Percentiles rank a stretch among this genome's conserved stretches.
Conservation (phyloP, 2,797 vertebrate genomes). For the Chloroceryle inda region DNA sequence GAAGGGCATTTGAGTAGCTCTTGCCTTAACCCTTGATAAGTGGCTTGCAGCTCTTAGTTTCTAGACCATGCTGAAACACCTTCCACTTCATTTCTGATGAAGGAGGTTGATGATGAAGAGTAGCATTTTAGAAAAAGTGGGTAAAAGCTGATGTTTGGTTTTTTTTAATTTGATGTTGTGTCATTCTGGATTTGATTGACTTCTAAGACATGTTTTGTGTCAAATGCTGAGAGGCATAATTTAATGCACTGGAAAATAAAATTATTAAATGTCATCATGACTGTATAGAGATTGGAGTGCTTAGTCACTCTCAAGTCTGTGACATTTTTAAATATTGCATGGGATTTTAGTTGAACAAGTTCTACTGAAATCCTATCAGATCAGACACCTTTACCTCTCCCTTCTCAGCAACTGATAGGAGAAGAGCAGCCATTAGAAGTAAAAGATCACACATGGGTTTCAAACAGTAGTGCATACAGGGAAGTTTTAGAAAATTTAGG, state of each 20-base stretch:
- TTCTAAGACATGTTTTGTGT: not conserved
- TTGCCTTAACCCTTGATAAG: not conserved
- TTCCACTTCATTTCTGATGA: not conserved
- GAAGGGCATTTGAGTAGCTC: not conserved
- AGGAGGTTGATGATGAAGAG: not conserved
- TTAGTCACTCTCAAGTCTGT: not conserved
- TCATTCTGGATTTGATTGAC: not conserved
- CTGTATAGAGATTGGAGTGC: not conserved
- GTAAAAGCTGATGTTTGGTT: not conserved
- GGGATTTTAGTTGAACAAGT: not conserved
- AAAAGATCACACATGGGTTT: not conserved
- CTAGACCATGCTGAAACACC: not conserved
- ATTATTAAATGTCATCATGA: not conserved
- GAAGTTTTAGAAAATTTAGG: not conserved
- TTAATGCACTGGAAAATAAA: conserved; percentile 33
- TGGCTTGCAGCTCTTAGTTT: not conserved
- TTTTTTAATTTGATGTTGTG: not conserved
- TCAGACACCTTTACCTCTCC: not conserved
- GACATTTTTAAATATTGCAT: not conserved
- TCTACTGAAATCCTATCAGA: not conserved
- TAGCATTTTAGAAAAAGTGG: not conserved
- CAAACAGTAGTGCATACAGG: not conserved
- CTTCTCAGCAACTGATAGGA: not conserved
- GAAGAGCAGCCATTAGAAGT: not conserved
- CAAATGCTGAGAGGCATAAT: not conserved